Evolutionary conservation across 2,113 vertebrate genomes (phyloP).

Genomic region (Rhea pennata): DNA sequence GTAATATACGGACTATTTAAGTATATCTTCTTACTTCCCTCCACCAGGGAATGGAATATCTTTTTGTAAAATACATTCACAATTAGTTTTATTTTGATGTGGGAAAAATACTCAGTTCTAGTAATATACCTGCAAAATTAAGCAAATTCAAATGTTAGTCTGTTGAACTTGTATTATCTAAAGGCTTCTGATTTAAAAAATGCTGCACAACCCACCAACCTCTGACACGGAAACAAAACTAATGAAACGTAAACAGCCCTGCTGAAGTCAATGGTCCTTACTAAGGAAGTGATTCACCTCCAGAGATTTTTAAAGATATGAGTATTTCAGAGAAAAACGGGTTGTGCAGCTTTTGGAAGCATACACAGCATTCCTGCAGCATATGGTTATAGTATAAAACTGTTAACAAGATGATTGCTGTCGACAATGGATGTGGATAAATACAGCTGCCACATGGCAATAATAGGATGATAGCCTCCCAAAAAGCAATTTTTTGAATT

Average conservation of each 20-base stretch:
- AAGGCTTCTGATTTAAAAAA: background rate
- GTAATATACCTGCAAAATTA: conserved; percentile 21
- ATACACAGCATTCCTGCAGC: background rate
- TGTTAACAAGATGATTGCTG: background rate
- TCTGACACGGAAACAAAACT: background rate
- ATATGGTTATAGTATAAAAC: background rate
- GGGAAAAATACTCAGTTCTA: conserved; percentile 3
- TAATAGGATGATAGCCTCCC: background rate
- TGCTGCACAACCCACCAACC: background rate
- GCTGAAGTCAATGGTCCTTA: background rate
- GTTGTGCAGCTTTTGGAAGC: conserved; percentile 24
- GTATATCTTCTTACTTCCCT: background rate
- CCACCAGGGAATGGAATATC: background rate
- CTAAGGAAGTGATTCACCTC: conserved; percentile 31
- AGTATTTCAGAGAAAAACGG: conserved; percentile 10
- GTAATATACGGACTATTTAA: background rate
- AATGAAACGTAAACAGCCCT: background rate
- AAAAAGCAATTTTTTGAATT: background rate
- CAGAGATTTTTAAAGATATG: background rate
- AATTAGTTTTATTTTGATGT: conserved; percentile 51
- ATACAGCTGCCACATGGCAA: background rate
- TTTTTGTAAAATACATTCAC: conserved; percentile 28
- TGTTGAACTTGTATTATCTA: background rate
- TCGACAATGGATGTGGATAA: background rate
- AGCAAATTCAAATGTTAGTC: conserved; percentile 35